Evolutionary conservation across 2,113 vertebrate species (phyloP), one percentile per base, ranked within the genome.

Genomic region (Ptyas mucosa): DNA sequence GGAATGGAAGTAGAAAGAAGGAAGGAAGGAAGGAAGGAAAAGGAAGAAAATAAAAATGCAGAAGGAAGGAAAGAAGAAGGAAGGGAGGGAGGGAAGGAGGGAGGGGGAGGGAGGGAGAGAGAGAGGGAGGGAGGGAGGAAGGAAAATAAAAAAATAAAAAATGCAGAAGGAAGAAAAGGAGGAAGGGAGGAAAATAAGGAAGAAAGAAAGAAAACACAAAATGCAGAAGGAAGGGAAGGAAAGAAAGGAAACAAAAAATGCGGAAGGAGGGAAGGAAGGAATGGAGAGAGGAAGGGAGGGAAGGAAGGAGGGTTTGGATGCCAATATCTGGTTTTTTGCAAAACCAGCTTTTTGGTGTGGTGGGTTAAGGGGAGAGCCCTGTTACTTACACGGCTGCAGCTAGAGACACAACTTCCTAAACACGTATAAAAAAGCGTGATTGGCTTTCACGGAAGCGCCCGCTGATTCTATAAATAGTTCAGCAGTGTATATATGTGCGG

Each of bases 401-500:
- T 92, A 69, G 53, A 91, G 88, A 90, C 95, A 91, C 20, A 94
- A 90, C 9, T 9, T 94, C 87, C 92, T 94, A 86, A 95, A 55
- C 93, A 88, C 88, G 89, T 34, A 94, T 92, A 89, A 93, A 94
- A 57, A 7, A 24, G 89, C 88, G 88, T 94, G 93, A 93, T 0
- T 95, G 87, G 91, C 91, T 97, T 97, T 95, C 92, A 89, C 92
- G 90, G 91, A 94, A 94, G 93, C 87, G 87, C 94, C 39, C 90
- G 92, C 58, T 0, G 0, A 90, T 95, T 94, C 95, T 96, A 94
- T 95, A 93, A 96, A 97, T 94, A 95, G 94, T 51, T 58, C 75
- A 54, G 91, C 3, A 81, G 90, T 58, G 15, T 92, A 81, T 81
- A 15, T 85, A 85, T 0, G 0, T 88, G 81, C 95, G 51, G 58